Evolutionary conservation across 2,113 vertebrate species (phyloP), one percentile per base, ranked within the genome.

Genomic region (Scatophagus argus): DNA sequence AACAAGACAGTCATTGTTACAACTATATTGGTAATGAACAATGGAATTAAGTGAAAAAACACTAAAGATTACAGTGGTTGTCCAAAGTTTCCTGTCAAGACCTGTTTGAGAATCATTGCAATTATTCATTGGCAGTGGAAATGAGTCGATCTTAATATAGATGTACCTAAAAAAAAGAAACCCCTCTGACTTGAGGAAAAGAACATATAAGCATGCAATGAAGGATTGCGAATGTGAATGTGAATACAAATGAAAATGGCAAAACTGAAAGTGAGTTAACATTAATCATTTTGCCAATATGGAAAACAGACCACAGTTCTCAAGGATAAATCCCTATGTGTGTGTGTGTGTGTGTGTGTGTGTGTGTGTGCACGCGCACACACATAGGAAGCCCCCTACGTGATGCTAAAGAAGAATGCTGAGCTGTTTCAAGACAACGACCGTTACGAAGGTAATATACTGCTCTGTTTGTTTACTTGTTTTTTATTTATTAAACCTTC

Each of bases 1-100:
- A 99, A 99, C 91, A 99, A 99, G 93, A 99, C 98, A 2, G 97
- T 98, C 79, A 95, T 99, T 47, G 98, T 99, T 87, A 97, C 98
- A 34, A 99, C 97, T 58, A 99, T 99, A 89, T 94, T 99, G 96
- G 98, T 99, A 97, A 81, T 25, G 12, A 58, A 59, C 2, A 8
- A 56, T 59, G 17, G 2, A 41, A 36, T 63, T 17, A 27, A 23
- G 21, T 31, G n/a, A 32, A 41, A 12, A 31, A 62, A 61, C 27
- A n/a, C n/a, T n/a, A n/a, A n/a, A n/a, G n/a, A n/a, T n/a, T n/a
- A n/a, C n/a, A n/a, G n/a, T n/a, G n/a, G n/a, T n/a, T n/a, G n/a
- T n/a, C n/a, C n/a, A n/a, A n/a, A n/a, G n/a, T n/a, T n/a, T n/a
- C n/a, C n/a, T n/a, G n/a, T n/a, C n/a, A n/a, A n/a, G n/a, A n/a